Base-by-base conservation (phyloP, 2,888 invertebrate species). In the Elmis aenea region DNA sequence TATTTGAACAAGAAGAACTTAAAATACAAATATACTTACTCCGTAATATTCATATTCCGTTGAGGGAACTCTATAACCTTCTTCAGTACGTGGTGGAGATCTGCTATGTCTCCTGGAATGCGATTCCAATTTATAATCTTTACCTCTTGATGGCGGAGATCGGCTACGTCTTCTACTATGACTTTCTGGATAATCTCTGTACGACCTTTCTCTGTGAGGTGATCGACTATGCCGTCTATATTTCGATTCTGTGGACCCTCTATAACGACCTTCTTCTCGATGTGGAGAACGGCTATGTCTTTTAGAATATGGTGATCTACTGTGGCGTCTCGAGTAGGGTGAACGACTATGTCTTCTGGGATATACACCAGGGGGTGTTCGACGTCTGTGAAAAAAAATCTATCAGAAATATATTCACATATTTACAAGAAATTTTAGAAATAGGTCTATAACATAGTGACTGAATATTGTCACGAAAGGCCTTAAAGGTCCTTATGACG, bases 321-420 rank as follows among this genome's bases (percentile, higher is more conserved):
- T 34, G 4, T 20, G 22, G 16, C 23, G 35, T 16, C 41, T 21
- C 5, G 9, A 6, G 13, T 25, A 29, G 3, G 42, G 41, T 2
- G 41, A 41, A 6, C 32, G 27, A 28, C 40, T 41, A 1, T 33
- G 25, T 24, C 25, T 32, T 9, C 18, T 16, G 12, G 26, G 14
- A 26, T 18, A 18, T 6, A 10, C 18, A 55, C 39, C 32, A 54
- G 60, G 12, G 41, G 33, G 24, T 9, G 28, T 22, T n/a, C 33
- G 22, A 14, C 14, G n/a, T 12, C 38, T 38, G 13, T 22, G 32
- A 34, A 26, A 12, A 13, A 32, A 12, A 30, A 22, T 8, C 9
- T 13, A 9, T 13, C 9, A 10, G n/a, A n/a, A n/a, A n/a, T n/a
- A n/a, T n/a, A n/a, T n/a, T n/a, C n/a, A n/a, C n/a, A n/a, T n/a